phyloP scores from a whole-genome alignment of 2,113 vertebrate genomes.

The Ivindomyrus marchei region DNA sequence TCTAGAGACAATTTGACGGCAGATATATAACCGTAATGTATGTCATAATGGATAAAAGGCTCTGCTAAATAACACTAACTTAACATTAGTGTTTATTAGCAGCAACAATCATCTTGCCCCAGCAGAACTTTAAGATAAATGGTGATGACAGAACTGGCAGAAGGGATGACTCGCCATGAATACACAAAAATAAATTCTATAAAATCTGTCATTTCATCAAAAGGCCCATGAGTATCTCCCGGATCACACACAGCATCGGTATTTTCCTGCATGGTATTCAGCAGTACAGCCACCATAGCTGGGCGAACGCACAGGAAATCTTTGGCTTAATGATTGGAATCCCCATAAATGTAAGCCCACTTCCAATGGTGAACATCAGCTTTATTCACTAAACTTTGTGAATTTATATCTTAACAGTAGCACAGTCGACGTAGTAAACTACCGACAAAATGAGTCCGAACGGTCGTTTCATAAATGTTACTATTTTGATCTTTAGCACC shows the following conservation, averaged over 20 bases:
- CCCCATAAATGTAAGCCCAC: background rate
- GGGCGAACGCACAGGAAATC: background rate
- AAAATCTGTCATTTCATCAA: background rate
- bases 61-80: background rate
- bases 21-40: background rate
- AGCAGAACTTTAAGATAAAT: background rate
- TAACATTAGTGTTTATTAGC: background rate
- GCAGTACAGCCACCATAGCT: background rate
- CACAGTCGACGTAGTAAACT: background rate
- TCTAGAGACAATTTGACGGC: background rate
- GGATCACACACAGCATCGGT: background rate
- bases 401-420: background rate
- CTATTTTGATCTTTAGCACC: constrained; percentile 11
- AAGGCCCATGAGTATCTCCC: background rate
- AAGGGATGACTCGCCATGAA: background rate
- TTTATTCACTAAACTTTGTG: background rate
- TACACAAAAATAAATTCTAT: background rate
- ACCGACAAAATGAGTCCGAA: background rate
- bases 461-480: background rate
- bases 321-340: background rate
- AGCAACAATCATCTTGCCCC: background rate
- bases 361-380: background rate
- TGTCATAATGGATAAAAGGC: background rate
- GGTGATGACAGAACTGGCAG: background rate
- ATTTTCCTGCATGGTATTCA: background rate